Base-by-base conservation (phyloP, 2,797 vertebrate genomes). In the Sebastes steindachneri region DNA sequence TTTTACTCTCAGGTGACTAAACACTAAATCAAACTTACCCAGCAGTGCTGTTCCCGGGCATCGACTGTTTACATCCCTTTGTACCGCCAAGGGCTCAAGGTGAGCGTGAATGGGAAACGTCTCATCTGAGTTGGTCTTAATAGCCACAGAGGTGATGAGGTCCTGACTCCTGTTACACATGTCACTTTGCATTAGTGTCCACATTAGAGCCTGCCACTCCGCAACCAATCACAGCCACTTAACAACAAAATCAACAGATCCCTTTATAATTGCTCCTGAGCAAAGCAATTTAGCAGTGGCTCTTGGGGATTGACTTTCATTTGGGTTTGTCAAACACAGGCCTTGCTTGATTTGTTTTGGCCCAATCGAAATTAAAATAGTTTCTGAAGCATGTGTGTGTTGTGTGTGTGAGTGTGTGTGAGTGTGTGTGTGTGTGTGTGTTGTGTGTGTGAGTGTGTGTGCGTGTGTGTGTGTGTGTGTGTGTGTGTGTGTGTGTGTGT, bases 221-320 rank as follows among this genome's bases (percentile, higher is more conserved):
- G 23, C 83, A 89, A 73, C 92, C 90, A 91, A 93, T 92, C 88
- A 85, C 55, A 86, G 68, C 70, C 88, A 87, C 81, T 89, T 92
- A 91, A 88, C 79, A 85, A 69, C 81, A 91, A 90, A 90, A 91
- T 91, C 89, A 93, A 92, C 89, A 84, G 84, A 92, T 93, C 90
- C 85, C 72, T 85, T 91, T 88, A 87, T 90, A 93, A 93, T 93
- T 93, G 87, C 80, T 88, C 85, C 82, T 65, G 84, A 92, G 91
- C 75, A 90, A 93, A 92, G 86, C 87, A 91, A 93, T 93, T 90
- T 85, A 85, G 68, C 51, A 11, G 55, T 68, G 28, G 19, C 91
- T 89, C 90, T 69, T 58, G 84, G 83, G 91, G 74, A 78, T 71
- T 72, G 85, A 77, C 73, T 87, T 86, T 89, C 86, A 90, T 89